Evolutionary conservation across 2,113 vertebrate species (phyloP).

Genomic region (Prolemur simus): DNA sequence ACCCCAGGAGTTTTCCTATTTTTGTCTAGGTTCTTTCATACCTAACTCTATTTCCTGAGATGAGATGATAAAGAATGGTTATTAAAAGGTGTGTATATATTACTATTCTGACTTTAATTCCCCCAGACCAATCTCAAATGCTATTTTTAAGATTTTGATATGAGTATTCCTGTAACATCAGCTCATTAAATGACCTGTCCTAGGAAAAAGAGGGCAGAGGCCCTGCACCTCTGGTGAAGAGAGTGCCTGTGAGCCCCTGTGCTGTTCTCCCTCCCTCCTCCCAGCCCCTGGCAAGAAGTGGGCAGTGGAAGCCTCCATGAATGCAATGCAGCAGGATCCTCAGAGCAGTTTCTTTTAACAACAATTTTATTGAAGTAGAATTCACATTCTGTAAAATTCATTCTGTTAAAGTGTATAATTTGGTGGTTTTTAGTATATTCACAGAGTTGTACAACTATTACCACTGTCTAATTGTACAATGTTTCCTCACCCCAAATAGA

Average conservation of each 20-base stretch:
- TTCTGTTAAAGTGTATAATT: background rate
- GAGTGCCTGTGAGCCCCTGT: background rate
- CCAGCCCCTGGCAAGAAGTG: background rate
- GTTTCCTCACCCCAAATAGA: background rate
- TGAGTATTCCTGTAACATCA: background rate
- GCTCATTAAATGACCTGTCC: background rate
- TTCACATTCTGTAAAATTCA: background rate
- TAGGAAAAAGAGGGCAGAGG: background rate
- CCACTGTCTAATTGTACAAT: background rate
- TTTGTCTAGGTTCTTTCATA: background rate
- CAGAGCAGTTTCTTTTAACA: background rate
- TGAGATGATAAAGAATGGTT: background rate
- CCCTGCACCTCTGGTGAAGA: background rate
- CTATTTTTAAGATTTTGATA: background rate
- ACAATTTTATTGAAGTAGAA: background rate
- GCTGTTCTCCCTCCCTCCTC: too few species aligned
- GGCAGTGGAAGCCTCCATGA: background rate
- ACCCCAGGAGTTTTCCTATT: background rate
- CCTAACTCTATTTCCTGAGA: background rate
- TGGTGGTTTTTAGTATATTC: background rate
- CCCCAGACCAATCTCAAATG: background rate
- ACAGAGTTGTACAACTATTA: background rate
- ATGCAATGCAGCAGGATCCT: background rate
- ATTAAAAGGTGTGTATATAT: background rate
- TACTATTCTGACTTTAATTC: conserved; percentile 7